Evolutionary conservation across 2,797 vertebrate species (phyloP).

Genomic region (Falco novaeseelandiae): DNA sequence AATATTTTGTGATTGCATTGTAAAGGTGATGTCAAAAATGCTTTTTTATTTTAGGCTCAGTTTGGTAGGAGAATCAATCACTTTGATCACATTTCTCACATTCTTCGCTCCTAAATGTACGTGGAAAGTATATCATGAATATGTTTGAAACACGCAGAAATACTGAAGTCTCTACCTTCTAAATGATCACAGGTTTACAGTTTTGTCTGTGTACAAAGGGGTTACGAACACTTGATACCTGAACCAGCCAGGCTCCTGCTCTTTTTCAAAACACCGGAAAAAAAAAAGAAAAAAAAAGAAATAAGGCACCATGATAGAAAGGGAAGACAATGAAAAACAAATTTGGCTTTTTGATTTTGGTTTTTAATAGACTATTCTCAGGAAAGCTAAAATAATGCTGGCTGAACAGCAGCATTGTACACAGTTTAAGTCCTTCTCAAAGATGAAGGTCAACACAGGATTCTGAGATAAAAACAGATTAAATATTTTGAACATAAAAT

Average conservation of each 20-base stretch:
- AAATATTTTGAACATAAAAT: constrained; percentile 54
- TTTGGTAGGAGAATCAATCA: neutral
- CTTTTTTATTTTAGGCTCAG: neutral
- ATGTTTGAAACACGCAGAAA: neutral
- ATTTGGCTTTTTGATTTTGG: neutral
- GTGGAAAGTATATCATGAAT: neutral
- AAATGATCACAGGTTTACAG: neutral
- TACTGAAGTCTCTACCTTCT: neutral
- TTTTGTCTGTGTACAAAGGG: neutral
- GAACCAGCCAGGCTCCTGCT: neutral
- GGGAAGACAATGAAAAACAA: neutral
- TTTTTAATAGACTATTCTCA: constrained; percentile 14
- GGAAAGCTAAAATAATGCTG: constrained; percentile 25
- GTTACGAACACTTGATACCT: neutral
- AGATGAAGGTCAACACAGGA: constrained; percentile 18
- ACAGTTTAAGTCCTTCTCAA: constrained; percentile 25
- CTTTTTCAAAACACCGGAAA: too few species aligned
- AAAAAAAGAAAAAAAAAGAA: neutral
- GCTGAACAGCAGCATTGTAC: neutral
- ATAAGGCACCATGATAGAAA: neutral
- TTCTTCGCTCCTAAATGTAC: neutral
- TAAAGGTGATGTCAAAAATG: neutral
- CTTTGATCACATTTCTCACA: neutral
- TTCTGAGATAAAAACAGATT: constrained; percentile 26
- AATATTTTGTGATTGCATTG: neutral